Percentiles rank a stretch among this genome's conserved stretches.
phyloP scores from a whole-genome alignment of 2,797 vertebrate genomes.

The Paramormyrops hopkinsi region DNA sequence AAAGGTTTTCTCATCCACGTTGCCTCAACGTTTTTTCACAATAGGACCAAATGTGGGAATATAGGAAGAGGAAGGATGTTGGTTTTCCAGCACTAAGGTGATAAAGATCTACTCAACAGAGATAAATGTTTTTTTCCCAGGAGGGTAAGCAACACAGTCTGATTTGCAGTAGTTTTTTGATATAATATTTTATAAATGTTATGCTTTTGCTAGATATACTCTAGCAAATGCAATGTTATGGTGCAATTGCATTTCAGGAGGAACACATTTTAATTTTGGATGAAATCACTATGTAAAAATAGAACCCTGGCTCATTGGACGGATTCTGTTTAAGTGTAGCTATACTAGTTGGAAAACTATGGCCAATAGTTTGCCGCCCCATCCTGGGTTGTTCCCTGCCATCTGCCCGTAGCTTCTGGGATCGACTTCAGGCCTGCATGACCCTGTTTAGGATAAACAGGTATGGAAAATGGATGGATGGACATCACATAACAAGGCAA shows the following conservation, averaged over 20 bases:
- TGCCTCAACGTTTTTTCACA: constrained; percentile 23
- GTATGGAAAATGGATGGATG: background rate
- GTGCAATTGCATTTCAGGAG: background rate
- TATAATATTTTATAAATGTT: background rate
- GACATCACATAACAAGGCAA: background rate
- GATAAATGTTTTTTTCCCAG: constrained; percentile 30
- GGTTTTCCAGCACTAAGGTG: constrained; percentile 29
- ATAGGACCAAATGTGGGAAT: constrained; percentile 37
- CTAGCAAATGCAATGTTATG: background rate
- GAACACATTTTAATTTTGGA: background rate
- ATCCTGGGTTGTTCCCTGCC: background rate
- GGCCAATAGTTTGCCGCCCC: background rate
- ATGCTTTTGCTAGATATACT: background rate
- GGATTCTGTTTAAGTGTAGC: background rate
- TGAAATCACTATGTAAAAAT: background rate
- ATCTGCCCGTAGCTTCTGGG: background rate
- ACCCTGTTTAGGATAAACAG: background rate
- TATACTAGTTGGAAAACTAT: background rate
- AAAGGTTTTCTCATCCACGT: background rate
- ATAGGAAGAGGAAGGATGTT: constrained; percentile 38
- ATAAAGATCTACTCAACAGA: constrained; percentile 33
- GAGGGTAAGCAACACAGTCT: constrained; percentile 13
- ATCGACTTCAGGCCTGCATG: background rate
- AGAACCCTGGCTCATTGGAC: background rate
- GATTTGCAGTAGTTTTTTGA: background rate